These are phyloP conservation scores for Eolophus roseicapilla DNA, from an alignment of 2,113 vertebrate species.

Conservation along the genomic window DNA sequence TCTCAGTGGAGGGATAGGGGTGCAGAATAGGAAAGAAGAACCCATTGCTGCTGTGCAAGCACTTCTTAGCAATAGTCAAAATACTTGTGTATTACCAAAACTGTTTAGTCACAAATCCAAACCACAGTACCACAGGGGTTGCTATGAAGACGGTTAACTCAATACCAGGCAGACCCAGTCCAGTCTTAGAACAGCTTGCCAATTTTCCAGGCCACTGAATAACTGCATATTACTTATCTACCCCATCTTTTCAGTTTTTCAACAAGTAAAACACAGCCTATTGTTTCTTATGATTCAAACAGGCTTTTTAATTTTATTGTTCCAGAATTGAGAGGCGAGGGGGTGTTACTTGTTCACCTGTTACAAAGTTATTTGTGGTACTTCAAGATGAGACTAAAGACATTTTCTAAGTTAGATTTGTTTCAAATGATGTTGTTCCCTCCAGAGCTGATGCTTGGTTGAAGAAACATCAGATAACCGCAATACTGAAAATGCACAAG, in stretches of 20 bases:
- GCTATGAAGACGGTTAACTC: not conserved
- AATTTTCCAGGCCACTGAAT: not conserved
- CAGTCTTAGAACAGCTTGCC: not conserved
- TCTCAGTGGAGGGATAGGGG: not conserved
- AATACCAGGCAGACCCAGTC: not conserved
- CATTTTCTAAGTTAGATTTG: not conserved
- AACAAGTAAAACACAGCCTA: not conserved
- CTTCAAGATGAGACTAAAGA: not conserved
- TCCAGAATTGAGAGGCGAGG: not conserved
- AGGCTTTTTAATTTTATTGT: not conserved
- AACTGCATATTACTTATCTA: not conserved
- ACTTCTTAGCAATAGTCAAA: not conserved
- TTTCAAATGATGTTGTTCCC: not conserved
- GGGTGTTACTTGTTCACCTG: rapidly evolving
- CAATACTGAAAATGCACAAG: not conserved
- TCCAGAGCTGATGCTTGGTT: not conserved
- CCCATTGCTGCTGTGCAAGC: not conserved
- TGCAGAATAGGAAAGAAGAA: not conserved
- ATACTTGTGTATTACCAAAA: not conserved
- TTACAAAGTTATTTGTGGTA: not conserved
- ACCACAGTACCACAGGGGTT: not conserved
- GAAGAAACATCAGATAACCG: not conserved
- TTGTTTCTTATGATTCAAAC: not conserved
- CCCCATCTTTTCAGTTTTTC: not conserved
- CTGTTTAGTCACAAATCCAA: not conserved